Base-by-base conservation (phyloP, 2,797 vertebrate species). In the Rousettus madagascariensis region DNA sequence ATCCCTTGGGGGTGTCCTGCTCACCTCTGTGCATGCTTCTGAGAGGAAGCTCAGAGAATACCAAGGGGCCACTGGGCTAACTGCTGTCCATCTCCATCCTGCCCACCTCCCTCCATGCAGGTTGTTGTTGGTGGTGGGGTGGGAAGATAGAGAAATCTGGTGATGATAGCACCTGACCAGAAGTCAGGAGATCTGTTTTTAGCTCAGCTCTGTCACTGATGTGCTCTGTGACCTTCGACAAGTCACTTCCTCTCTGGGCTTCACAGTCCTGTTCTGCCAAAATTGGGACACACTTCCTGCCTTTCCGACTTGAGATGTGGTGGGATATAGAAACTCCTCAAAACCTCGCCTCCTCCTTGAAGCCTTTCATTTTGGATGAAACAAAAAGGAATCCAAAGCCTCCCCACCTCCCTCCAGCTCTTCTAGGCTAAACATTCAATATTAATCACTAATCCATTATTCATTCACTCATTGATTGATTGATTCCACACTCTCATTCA, bases 171-270 rank as follows among this genome's bases (percentile, higher is more conserved):
- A 91, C 75, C 94, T 90, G 92, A 84, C 86, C 61, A 43, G 77
- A 80, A 93, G 79, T 77, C 91, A 72, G 82, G 36, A 74, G 79
- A 46, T 88, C 92, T 75, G 93, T 82, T 94, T 95, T 91, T 49
- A 91, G 80, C 49, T 30, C 79, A 90, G 75, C 79, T 80, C 72
- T 83, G 65, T 57, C 83, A 57, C 12, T 0, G 17, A 46, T 24
- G 55, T 0, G 19, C 92, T 91, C 55, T 92, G 95, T 88, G 95
- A 96, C 95, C 96, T 94, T 85, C 95, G 84, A 41, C 1, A 1
- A 85, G 36, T 82, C 90, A 8, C 69, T 90, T 84, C 88, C 69
- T 97, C 91, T 96, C 92, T 93, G 95, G 59, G 80, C 43, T 69
- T 59, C 77, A 46, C 77, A 86, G 57, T 68, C 30, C 75, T n/a